Evolutionary conservation across 2,113 vertebrate genomes (phyloP).

Genomic region (Brachirus orientalis): DNA sequence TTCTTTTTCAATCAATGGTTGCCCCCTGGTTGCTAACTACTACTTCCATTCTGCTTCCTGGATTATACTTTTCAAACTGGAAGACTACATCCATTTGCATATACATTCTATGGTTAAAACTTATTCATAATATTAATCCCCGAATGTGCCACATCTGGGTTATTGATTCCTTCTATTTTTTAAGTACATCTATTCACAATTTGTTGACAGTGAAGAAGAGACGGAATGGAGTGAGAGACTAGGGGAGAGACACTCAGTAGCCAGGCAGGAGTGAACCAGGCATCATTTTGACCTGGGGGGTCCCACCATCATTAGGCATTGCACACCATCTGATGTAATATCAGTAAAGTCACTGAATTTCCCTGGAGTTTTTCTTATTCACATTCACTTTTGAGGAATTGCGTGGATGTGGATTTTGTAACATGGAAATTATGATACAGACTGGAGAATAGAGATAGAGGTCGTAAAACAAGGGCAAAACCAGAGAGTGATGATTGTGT

Average conservation of each 20-base stretch:
- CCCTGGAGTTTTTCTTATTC: background rate
- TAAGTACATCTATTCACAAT: background rate
- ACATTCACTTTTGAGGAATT: background rate
- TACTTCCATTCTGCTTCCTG: no score
- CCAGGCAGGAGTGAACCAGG: background rate
- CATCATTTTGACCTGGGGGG: slow-evolving; percentile 28
- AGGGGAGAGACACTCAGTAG: background rate
- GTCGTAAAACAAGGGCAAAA: slow-evolving; percentile 58
- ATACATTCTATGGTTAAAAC: no score
- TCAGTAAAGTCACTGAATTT: background rate
- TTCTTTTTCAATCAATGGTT: no score
- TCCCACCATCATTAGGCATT: slow-evolving; percentile 9
- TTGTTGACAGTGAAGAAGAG: background rate
- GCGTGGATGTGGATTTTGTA: background rate
- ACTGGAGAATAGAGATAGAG: slow-evolving; percentile 25
- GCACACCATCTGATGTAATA: slow-evolving; percentile 18
- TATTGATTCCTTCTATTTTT: background rate
- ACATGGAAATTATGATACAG: slow-evolving; percentile 10
- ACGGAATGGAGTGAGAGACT: background rate
- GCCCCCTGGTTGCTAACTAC: no score
- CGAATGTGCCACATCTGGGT: background rate
- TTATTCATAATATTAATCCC: no score
- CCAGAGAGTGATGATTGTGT: slow-evolving; percentile 50
- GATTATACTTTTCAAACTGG: no score
- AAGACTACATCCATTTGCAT: no score